These are phyloP conservation scores for Cnemophilus loriae DNA, from an alignment of 2,113 vertebrate species.

Conservation along the genomic window DNA sequence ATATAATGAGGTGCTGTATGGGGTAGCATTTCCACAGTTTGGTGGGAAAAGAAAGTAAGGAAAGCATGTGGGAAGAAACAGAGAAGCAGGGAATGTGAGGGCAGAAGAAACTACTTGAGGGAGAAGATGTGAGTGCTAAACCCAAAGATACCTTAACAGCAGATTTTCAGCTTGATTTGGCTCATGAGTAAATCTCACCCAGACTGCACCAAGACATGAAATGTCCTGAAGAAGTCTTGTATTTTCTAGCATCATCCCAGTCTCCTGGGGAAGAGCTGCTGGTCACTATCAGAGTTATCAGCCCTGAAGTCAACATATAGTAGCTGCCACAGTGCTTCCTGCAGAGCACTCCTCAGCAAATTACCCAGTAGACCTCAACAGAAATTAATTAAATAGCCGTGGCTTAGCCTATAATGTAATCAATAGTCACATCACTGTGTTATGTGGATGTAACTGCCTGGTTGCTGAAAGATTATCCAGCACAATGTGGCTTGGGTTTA, in stretches of 20 bases:
- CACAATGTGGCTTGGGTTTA: constrained; percentile 14
- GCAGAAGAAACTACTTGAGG: not conserved
- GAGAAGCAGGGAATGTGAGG: not conserved
- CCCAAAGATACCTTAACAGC: not conserved
- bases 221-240: not conserved
- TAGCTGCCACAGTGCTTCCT: not conserved
- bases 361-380: constrained; percentile 12
- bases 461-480: not conserved
- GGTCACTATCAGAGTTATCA: not conserved
- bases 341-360: not conserved
- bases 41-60: not conserved
- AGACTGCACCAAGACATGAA: not conserved
- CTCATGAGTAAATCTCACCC: not conserved
- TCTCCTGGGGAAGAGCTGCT: not conserved
- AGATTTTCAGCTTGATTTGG: not conserved
- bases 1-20: not conserved
- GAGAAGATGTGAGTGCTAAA: not conserved
- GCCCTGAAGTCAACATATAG: not conserved
- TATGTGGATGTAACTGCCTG: not conserved
- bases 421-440: constrained; percentile 30
- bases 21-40: not conserved
- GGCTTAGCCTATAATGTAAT: constrained; percentile 26
- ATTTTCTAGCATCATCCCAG: not conserved
- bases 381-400: constrained; percentile 46
- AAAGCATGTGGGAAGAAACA: not conserved